Evolutionary conservation across 92 coral and sea anemone genomes (phyloP).

Genomic region (Phenganax stokvisi): DNA sequence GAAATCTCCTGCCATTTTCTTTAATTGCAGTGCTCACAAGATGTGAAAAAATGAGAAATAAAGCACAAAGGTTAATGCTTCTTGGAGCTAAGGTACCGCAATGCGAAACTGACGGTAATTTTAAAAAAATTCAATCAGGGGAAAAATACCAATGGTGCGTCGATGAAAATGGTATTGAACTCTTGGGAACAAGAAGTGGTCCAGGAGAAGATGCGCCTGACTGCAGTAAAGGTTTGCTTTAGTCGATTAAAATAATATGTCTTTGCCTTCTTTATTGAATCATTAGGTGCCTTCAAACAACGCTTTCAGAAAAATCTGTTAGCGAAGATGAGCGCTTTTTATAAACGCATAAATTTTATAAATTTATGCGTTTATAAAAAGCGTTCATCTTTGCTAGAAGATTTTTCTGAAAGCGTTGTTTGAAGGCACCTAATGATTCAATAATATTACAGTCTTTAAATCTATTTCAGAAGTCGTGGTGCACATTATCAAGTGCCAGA

Average conservation of each 20-base stretch:
- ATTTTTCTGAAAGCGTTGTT: too few relatives aligned
- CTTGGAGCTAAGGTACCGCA: conserved; percentile 57
- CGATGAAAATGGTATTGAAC: conserved; percentile 62
- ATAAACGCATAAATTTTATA: neutral
- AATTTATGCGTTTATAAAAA: neutral
- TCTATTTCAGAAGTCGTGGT: too few relatives aligned
- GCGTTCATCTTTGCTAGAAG: too few relatives aligned
- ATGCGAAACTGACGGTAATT: conserved; percentile 68
- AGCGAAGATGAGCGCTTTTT: too few relatives aligned
- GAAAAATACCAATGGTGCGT: conserved; percentile 97
- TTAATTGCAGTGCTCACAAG: conserved; percentile 60
- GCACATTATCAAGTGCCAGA: too few relatives aligned
- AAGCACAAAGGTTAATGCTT: conserved; percentile 47
- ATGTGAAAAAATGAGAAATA: conserved; percentile 66
- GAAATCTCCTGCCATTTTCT: too few relatives aligned
- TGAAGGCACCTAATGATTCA: too few relatives aligned
- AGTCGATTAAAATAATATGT: too few relatives aligned
- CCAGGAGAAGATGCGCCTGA: conserved; percentile 53
- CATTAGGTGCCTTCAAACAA: too few relatives aligned
- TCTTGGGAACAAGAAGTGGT: conserved; percentile 52
- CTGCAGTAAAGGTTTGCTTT: conserved; percentile 56
- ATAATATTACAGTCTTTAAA: too few relatives aligned
- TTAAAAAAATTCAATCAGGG: conserved; percentile 73
- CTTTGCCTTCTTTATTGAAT: too few relatives aligned
- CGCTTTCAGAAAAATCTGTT: too few relatives aligned